Base-by-base conservation (phyloP, 2,888 invertebrate genomes). In the Proisotoma minuta region DNA sequence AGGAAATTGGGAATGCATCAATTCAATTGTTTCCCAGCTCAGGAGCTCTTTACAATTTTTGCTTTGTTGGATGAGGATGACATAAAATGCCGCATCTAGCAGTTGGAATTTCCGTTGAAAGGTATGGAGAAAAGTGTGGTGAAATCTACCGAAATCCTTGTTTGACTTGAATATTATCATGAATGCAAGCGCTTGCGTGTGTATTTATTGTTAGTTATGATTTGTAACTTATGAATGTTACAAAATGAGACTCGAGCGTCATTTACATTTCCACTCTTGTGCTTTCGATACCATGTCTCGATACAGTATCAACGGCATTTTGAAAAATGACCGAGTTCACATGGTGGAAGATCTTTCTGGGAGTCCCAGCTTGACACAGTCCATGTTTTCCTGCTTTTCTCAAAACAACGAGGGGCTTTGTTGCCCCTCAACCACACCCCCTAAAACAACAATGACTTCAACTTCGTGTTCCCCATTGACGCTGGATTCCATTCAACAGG, bases 211-310 rank as follows among this genome's bases (percentile, higher is more conserved):
- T 43, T 43, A 20, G 43, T 43, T 18, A 34, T n/a, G 15, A 20
- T 43, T 12, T 43, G 43, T 43, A 43, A 43, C 20, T 43, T 20
- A n/a, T 15, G 20, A 43, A 43, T 43, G 18, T 43, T 5, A 15
- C 15, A 43, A 43, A 12, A 43, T n/a, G 43, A n/a, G 43, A 20
- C 15, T 34, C 15, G 43, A 43, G 43, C 18, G n/a, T 43, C 43
- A 43, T 43, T 43, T n/a, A 43, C 20, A 43, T 43, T 18, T n/a
- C n/a, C n/a, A n/a, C n/a, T n/a, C 5, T n/a, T n/a, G 54, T 49
- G n/a, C 53, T 54, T 20, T 28, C 51, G 27, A 34, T 52, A 10
- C 26, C 59, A 18, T 64, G 64, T 60, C 64, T 60, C 49, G 64
- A 52, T 54, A 54, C 53, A 54, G 34, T 22, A 54, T 54, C n/a